Percentiles rank a stretch among this genome's conserved stretches.
phyloP scores from a whole-genome alignment of 1,140 invertebrate species.

The Drosophila eugracilis region DNA sequence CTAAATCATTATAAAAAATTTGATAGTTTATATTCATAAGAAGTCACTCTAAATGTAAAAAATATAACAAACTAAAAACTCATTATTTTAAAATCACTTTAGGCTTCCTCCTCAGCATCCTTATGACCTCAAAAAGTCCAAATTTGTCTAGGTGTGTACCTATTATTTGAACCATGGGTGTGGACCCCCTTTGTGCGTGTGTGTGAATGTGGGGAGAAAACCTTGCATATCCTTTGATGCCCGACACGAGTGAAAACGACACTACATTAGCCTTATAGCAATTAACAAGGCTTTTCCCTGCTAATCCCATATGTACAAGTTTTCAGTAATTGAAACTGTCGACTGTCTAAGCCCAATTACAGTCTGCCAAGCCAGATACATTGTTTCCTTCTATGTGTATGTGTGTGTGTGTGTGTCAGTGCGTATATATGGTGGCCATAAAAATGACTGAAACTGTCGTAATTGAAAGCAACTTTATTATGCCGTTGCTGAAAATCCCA shows the following conservation, averaged over 20 bases:
- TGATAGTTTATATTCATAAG: too few species aligned
- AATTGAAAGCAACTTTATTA: slow-evolving; percentile 60
- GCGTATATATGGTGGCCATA: too few species aligned
- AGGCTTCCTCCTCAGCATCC: too few species aligned
- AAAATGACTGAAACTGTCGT: slow-evolving; percentile 44
- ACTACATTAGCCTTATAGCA: slow-evolving; percentile 62
- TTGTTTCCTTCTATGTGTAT: slow-evolving; percentile 13
- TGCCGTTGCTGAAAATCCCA: slow-evolving; percentile 40
- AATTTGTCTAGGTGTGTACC: background rate
- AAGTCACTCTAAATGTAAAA: too few species aligned
- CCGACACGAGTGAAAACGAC: slow-evolving; percentile 61
- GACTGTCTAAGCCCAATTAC: slow-evolving; percentile 56
- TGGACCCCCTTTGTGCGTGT: background rate
- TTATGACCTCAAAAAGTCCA: background rate
- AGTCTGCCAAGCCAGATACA: slow-evolving; percentile 36
- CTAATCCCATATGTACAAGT: slow-evolving; percentile 63
- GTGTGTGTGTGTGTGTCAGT: too few species aligned
- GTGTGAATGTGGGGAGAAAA: slow-evolving; percentile 4
- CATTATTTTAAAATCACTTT: too few species aligned
- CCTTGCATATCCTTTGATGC: slow-evolving; percentile 57
- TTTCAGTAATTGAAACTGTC: slow-evolving; percentile 71
- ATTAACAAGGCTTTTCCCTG: slow-evolving; percentile 58
- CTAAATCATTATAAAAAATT: too few species aligned
- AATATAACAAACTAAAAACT: too few species aligned
- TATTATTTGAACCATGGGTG: slow-evolving; percentile 9